Conservation (phyloP, 2,888 invertebrate species). For the Ophion costatus region DNA sequence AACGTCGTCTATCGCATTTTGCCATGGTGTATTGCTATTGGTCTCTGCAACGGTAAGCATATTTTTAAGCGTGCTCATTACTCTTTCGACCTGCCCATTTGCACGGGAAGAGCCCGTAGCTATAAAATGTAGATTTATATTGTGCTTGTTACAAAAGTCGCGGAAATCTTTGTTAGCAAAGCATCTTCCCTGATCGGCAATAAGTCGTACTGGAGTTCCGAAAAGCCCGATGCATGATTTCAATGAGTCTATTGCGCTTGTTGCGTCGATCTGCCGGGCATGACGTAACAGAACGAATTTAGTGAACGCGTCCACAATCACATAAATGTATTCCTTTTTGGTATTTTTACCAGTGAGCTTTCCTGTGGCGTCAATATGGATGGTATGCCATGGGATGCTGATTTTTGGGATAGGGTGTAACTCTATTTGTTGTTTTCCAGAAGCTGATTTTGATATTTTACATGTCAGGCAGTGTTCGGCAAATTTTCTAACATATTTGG, state of each 20-base stretch:
- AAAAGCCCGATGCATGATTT: conserved; percentile 61
- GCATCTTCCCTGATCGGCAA: conserved; percentile 62
- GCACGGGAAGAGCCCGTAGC: conserved; percentile 71
- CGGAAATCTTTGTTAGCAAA: conserved; percentile 63
- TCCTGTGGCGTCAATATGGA: conserved; percentile 72
- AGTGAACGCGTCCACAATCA: conserved; percentile 73
- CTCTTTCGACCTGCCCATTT: conserved; percentile 73
- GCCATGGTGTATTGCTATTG: conserved; percentile 67
- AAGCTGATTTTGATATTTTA: conserved; percentile 72
- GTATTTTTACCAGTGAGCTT: conserved; percentile 71
- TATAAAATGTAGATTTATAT: conserved; percentile 68
- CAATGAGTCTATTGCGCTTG: conserved; percentile 61
- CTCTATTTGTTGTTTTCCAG: conserved; percentile 72
- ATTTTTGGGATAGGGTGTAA: conserved; percentile 77
- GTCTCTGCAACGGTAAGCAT: conserved; percentile 72
- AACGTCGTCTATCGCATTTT: conserved; percentile 71
- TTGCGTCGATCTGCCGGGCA: conserved; percentile 74
- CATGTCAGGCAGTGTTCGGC: conserved; percentile 73
- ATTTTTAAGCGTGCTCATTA: conserved; percentile 68
- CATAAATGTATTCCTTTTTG: conserved; percentile 72
- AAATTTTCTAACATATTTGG: conserved; percentile 44
- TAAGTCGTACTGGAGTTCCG: conserved; percentile 60
- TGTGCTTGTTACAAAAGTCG: conserved; percentile 59
- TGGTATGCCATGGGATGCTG: conserved; percentile 72
- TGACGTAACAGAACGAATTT: conserved; percentile 67